These are phyloP conservation scores for Bos indicus DNA, from an alignment of 2,113 vertebrate species.

Conservation along the genomic window DNA sequence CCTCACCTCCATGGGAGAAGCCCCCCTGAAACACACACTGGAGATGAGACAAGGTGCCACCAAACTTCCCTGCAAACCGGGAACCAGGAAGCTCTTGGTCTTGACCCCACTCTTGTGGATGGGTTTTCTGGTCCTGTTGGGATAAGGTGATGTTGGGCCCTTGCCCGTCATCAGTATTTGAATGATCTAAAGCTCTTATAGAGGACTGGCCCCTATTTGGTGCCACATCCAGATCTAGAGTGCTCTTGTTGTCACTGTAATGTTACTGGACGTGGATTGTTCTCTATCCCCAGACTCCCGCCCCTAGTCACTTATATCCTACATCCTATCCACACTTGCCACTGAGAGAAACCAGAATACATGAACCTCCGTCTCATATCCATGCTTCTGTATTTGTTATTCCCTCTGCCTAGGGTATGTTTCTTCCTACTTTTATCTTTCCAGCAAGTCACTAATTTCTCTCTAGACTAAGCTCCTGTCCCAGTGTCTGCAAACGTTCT, in stretches of 20 bases:
- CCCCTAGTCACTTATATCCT: neutral
- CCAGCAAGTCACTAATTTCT: neutral
- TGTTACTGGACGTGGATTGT: neutral
- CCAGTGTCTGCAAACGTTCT: neutral
- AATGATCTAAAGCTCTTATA: neutral
- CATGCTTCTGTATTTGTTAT: fast-evolving
- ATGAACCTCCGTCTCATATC: neutral
- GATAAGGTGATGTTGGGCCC: neutral
- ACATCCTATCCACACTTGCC: neutral
- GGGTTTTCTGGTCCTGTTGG: neutral
- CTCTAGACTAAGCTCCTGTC: neutral
- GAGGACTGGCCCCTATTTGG: neutral
- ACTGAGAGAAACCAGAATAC: neutral
- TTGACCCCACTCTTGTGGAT: neutral
- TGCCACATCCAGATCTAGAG: neutral
- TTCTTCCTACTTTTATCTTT: neutral
- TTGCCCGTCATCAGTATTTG: no score
- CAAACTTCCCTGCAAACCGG: neutral
- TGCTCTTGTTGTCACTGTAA: neutral
- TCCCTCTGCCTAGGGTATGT: neutral
- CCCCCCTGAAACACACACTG: neutral
- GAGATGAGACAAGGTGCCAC: neutral
- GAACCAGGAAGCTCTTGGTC: neutral
- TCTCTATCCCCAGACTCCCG: neutral
- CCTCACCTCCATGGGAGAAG: neutral